Conservation (phyloP, 2,797 vertebrate species). For the Scolopax rusticola region DNA sequence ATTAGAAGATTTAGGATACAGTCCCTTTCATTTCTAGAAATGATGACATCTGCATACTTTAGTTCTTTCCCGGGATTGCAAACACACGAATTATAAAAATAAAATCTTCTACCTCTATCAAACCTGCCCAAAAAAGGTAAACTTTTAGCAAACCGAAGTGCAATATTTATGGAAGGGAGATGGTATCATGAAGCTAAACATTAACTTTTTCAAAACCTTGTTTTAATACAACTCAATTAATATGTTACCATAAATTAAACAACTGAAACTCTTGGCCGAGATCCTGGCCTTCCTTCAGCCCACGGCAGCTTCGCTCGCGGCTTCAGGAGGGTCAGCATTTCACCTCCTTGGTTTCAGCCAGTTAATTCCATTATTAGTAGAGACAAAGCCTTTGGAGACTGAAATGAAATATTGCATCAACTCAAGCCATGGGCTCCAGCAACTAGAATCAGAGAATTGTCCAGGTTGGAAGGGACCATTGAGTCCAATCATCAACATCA, state of each 20-base stretch:
- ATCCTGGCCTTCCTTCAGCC: background rate
- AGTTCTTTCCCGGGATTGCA: background rate
- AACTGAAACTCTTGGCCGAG: background rate
- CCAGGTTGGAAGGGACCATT: too few relatives aligned
- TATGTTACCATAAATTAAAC: conserved; percentile 7
- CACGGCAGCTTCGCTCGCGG: background rate
- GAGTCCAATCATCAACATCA: too few relatives aligned
- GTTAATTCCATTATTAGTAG: background rate
- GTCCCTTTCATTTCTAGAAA: conserved; percentile 22
- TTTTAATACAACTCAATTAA: conserved; percentile 13
- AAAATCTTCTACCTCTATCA: background rate
- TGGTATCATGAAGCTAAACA: background rate
- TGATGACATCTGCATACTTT: background rate
- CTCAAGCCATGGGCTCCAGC: background rate
- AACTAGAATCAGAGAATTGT: background rate
- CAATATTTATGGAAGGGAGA: background rate
- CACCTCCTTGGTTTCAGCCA: background rate
- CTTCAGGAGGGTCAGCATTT: background rate
- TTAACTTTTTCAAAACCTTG: background rate
- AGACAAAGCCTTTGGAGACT: background rate
- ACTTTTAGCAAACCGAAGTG: background rate
- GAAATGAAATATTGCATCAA: background rate
- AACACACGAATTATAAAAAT: background rate
- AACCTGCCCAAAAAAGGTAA: conserved; percentile 67
- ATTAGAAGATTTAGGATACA: conserved; percentile 41